These are phyloP conservation scores for Mythimna lalbum DNA, from an alignment of 2,888 invertebrate genomes.

Conservation along the genomic window DNA sequence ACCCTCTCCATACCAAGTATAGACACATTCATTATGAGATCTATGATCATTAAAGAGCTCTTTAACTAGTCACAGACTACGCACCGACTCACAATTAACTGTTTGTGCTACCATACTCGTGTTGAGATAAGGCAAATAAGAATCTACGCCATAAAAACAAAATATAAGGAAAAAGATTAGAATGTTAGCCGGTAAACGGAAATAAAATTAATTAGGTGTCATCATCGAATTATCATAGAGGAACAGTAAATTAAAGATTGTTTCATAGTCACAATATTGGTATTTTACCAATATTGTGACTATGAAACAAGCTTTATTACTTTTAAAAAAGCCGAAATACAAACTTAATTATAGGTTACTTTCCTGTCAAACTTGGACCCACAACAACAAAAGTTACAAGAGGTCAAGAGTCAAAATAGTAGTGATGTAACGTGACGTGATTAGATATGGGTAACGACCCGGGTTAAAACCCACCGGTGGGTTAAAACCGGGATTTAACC, in stretches of 20 bases:
- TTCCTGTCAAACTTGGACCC: conserved; percentile 18
- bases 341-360: not conserved
- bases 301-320: not conserved
- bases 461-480: too few species aligned
- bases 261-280: not conserved
- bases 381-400: not conserved
- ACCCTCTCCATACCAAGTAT: conserved; percentile 9
- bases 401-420: conserved; percentile 15
- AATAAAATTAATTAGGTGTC: not conserved
- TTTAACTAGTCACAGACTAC: conserved; percentile 30
- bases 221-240: too few species aligned
- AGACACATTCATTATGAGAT: conserved; percentile 37
- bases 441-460: too few species aligned
- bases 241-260: conserved; percentile 2
- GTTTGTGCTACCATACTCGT: conserved; percentile 37
- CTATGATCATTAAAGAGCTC: conserved; percentile 29
- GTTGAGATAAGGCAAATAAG: conserved; percentile 47
- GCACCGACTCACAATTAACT: conserved; percentile 23
- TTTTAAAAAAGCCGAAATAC: not conserved
- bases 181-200: conserved; percentile 3
- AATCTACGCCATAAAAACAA: conserved; percentile 25
- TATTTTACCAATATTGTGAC: too few species aligned
- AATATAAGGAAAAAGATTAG: not conserved
- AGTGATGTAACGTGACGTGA: not conserved
- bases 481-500: too few species aligned